Evolutionary conservation across 2,113 vertebrate species (phyloP).

Genomic region (Anoura caudifer): DNA sequence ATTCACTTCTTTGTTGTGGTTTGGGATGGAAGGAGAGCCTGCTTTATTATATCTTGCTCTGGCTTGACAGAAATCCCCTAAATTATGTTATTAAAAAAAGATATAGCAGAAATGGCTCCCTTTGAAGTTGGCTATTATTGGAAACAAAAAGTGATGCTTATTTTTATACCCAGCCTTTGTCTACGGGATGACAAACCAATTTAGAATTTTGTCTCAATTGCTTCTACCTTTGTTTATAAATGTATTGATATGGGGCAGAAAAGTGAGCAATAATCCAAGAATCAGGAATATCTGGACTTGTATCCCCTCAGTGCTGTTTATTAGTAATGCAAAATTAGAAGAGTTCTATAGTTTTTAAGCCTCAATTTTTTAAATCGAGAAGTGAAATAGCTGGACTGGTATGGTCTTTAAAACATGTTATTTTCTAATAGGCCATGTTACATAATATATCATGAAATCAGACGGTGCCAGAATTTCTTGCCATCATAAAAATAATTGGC

Average conservation of each 20-base stretch:
- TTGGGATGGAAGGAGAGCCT: background rate
- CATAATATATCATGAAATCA: background rate
- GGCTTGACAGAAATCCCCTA: background rate
- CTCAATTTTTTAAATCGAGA: background rate
- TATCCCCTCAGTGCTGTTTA: background rate
- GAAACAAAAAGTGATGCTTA: background rate
- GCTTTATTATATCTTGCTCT: conserved; percentile 20
- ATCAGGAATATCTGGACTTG: background rate
- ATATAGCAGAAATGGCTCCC: background rate
- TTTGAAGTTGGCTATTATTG: background rate
- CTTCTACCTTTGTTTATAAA: background rate
- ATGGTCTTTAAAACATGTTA: background rate
- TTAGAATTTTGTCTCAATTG: background rate
- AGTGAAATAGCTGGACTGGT: background rate
- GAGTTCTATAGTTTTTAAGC: background rate
- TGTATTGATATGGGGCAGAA: background rate
- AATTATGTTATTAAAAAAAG: background rate
- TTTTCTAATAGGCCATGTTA: background rate
- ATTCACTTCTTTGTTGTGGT: conserved; percentile 20
- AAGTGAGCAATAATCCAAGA: background rate
- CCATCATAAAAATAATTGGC: background rate
- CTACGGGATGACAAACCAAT: background rate
- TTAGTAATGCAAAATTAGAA: background rate
- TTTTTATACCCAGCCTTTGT: conserved; percentile 2
- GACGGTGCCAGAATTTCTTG: background rate